Percentiles rank a stretch among this genome's conserved stretches.
Conservation (phyloP, 2,888 invertebrate species). For the Standfussiana lucernea region DNA sequence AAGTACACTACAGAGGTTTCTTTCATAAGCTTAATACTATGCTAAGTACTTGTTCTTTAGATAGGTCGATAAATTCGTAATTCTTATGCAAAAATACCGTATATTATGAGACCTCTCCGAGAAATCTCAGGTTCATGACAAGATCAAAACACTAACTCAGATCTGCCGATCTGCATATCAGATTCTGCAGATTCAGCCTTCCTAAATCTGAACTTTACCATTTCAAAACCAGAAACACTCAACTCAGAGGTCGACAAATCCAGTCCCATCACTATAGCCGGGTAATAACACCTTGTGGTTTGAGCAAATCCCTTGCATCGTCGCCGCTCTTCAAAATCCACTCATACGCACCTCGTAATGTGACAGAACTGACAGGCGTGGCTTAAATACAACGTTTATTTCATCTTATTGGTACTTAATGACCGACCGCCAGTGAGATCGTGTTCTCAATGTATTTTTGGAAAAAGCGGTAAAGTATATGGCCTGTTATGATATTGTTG, state of each 20-base stretch:
- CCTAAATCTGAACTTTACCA: background rate
- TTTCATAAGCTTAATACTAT: background rate
- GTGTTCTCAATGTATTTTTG: conserved; percentile 18
- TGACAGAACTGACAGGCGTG: conserved; percentile 61
- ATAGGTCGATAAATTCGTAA: background rate
- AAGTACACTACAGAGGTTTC: background rate
- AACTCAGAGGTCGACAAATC: conserved; percentile 23
- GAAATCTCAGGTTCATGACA: background rate
- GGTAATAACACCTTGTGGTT: conserved; percentile 51
- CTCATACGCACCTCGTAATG: conserved; percentile 58
- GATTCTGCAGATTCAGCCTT: background rate
- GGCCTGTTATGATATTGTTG: background rate
- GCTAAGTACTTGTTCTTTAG: background rate
- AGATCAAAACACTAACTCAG: background rate
- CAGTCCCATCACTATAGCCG: conserved; percentile 50
- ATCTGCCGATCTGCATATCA: background rate
- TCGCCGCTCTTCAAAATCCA: conserved; percentile 50
- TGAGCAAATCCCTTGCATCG: conserved; percentile 55
- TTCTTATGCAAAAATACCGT: background rate
- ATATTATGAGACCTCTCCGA: background rate
- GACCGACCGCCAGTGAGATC: conserved; percentile 20
- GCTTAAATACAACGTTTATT: conserved; percentile 60
- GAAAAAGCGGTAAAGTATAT: background rate
- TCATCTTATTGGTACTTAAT: conserved; percentile 54
- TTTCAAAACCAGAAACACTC: background rate